Percentiles rank a stretch among this genome's conserved stretches.
Conservation (phyloP, 2,888 invertebrate species). For the Caenorhabditis sinica region DNA sequence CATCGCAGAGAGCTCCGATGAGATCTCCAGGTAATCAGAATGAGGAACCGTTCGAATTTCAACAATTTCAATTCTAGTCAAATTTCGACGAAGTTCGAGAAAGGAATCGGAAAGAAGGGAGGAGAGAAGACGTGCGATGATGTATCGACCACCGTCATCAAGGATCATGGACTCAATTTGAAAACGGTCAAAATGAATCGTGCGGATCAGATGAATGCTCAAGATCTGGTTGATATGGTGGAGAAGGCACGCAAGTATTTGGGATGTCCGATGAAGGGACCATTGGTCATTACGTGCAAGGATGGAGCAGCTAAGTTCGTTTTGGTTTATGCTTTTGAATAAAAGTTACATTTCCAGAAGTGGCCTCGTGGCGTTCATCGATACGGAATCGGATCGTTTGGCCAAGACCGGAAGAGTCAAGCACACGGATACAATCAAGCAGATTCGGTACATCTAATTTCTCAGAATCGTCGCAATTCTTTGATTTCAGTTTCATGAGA, state of each 20-base stretch:
- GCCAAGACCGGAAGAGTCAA: constrained; percentile 37
- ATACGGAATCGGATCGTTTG: constrained; percentile 62
- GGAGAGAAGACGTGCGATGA: constrained; percentile 39
- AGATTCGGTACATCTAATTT: constrained; percentile 41
- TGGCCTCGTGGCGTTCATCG: constrained; percentile 56
- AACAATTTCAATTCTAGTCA: too few relatives aligned
- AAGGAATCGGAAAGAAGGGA: constrained; percentile 16
- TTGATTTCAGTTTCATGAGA: constrained; percentile 46
- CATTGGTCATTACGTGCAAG: constrained; percentile 62
- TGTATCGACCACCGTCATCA: constrained; percentile 9
- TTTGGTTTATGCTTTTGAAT: too few relatives aligned
- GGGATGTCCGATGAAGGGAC: constrained; percentile 48
- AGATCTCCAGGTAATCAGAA: too few relatives aligned
- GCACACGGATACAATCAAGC: constrained; percentile 50
- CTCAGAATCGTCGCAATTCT: not conserved
- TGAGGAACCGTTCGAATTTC: too few relatives aligned
- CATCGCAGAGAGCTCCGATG: constrained; percentile 44
- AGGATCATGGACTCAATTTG: constrained; percentile 30
- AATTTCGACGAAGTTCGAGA: constrained; percentile 36
- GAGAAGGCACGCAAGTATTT: constrained; percentile 58
- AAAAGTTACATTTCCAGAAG: constrained; percentile 27
- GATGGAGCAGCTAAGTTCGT: constrained; percentile 63
- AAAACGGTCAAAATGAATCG: constrained; percentile 31
- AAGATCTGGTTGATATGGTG: constrained; percentile 41
- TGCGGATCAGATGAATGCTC: not conserved